Base-by-base conservation (phyloP, 2,797 vertebrate genomes). In the Hippoglossus hippoglossus region DNA sequence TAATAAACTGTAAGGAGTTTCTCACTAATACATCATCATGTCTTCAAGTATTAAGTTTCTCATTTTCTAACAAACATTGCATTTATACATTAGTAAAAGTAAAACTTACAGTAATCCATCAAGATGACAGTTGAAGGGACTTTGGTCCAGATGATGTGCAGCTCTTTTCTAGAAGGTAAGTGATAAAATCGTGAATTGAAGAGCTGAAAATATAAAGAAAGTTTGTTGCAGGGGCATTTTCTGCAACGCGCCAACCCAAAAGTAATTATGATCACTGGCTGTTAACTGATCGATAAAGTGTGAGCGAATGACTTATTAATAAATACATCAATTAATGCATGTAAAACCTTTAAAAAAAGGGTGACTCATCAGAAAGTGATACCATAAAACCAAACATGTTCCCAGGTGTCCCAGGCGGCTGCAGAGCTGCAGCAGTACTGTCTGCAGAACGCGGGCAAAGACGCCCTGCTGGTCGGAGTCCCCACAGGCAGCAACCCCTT, bases 371-470 rank as follows among this genome's bases (percentile, higher is more conserved):
- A 10, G 15, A 13, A 39, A 46, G 15, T 25, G 1, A 19, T 7
- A 19, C 16, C 5, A 16, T 25, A 8, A 50, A n/a, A 6, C 16
- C 2, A 18, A 10, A 22, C 44, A 5, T 47, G n/a, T 57, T 5
- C 1, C 8, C 65, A 99, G 98, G 97, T 99, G 63, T 99, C 98
- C 4, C 96, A 99, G 91, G 98, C 98, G 0, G 97, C 97, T n/a
- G 95, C 96, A 13, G 98, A 99, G 79, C 96, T 99, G 13, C 97
- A 98, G 76, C 97, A 98, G 87, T 99, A 96, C 80, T 99, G 98
- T 81, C 93, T 97, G 86, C 97, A 98, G 89, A 99, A 99, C 0
- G 98, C 97, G 44, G 94, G 95, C 74, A 98, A 97, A 90, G 98
- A 99, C 16, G 97, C 97, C 24, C 91, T 98, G 81, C 93, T 99